Conservation (phyloP, 2,113 vertebrate species). For the Leucopsar rothschildi region DNA sequence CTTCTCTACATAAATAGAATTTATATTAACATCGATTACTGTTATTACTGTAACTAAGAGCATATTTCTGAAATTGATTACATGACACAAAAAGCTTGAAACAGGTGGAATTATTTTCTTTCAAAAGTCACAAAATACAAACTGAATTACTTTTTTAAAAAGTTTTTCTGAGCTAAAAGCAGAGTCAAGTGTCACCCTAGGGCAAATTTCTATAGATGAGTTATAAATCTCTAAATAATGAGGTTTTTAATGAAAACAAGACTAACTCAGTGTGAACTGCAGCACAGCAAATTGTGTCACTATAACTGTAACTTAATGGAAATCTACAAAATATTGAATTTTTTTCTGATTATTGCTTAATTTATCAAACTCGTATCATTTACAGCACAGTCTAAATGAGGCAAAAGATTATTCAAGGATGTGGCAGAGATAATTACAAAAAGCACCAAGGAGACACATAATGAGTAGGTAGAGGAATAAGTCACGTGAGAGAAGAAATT, state of each 20-base stretch:
- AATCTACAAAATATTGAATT: conserved; percentile 64
- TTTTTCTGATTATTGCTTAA: conserved; percentile 70
- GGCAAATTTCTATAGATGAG: conserved; percentile 54
- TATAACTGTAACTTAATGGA: conserved; percentile 63
- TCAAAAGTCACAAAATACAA: not conserved
- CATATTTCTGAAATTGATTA: not conserved
- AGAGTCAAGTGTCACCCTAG: conserved; percentile 11
- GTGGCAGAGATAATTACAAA: conserved; percentile 48
- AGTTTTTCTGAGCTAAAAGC: not conserved
- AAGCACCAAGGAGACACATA: conserved; percentile 27
- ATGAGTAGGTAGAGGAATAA: not conserved
- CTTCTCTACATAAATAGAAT: not conserved
- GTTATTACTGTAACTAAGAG: not conserved
- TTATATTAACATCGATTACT: not conserved
- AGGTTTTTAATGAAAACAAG: conserved; percentile 73
- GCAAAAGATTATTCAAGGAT: conserved; percentile 53
- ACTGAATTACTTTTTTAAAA: not conserved
- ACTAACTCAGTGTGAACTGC: conserved; percentile 66
- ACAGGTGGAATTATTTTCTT: not conserved
- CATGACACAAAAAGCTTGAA: not conserved
- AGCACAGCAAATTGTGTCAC: conserved; percentile 53
- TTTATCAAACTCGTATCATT: conserved; percentile 67
- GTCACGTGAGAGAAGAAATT: not conserved
- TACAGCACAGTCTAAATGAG: conserved; percentile 60
- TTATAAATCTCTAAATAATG: conserved; percentile 75